Base-by-base conservation (phyloP, 2,888 invertebrate genomes). In the Watsonalla binaria region DNA sequence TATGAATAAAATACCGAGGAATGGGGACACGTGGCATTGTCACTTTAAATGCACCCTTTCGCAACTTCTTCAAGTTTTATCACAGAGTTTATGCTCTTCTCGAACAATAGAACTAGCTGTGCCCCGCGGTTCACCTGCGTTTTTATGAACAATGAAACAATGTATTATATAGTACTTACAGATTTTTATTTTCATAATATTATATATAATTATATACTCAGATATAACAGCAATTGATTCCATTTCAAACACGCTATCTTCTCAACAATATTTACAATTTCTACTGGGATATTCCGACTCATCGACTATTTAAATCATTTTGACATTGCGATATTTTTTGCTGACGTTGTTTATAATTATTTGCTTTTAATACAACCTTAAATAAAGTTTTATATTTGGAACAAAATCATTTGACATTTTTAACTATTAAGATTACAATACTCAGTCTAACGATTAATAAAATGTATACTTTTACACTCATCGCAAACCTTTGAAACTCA, bases 191-290 rank as follows among this genome's bases (percentile, higher is more conserved):
- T 82, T 79, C 75, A 80, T 83, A 63, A 62, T 64, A 62, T 62
- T 11, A 11, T 11, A 61, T 60, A 76, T 77, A 78, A 81, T 82
- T 83, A 85, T 84, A 84, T 88, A 85, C 78, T 88, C 86, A 82
- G 78, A 80, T 83, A 80, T 84, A 84, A 84, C 84, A 84, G 82
- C 77, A 80, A 82, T 77, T 78, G 71, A 81, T 70, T 74, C 70
- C 65, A 64, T 65, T 71, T 66, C 75, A 78, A 68, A 70, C 62
- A 65, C 63, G 50, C 64, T 62, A 51, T 60, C 72, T 72, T 74
- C 73, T 76, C 81, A 84, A 82, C 82, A 82, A 80, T 87, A 89
- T 90, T 82, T 88, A 88, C 89, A 89, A 73, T 71, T 63, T 61
- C 66, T 67, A 63, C 68, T 62, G 69, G 73, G 74, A 71, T 70